Base-by-base conservation (phyloP, 2,113 vertebrate species). In the Caranx ignobilis region DNA sequence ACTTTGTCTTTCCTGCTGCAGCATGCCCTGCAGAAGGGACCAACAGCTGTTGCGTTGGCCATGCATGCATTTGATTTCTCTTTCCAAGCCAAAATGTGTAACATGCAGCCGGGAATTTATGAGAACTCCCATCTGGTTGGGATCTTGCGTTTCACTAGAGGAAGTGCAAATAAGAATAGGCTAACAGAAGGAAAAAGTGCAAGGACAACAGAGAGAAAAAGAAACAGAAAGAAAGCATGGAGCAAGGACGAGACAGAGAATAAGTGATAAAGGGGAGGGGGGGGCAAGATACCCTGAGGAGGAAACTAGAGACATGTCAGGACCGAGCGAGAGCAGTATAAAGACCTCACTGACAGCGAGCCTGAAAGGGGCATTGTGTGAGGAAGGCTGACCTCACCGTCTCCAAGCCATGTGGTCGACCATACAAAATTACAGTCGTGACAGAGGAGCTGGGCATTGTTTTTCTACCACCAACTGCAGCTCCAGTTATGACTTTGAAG, bases 191-290 rank as follows among this genome's bases (percentile, higher is more conserved):
- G 56, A 47, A 50, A 64, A 63, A 55, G 47, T 26, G 52, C 62
- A 72, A 41, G 43, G 66, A 61, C 77, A 64, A 41, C 41, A 66
- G 43, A 65, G 19, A 31, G 37, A 62, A 19, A 77, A 41, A 39
- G 9, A 62, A 37, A 86, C 95, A 96, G 0, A 94, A 52, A 47
- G 16, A 66, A 15, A 65, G 21, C 37, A 11, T 1, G 4, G 6
- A 55, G 35, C 15, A 57, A 55, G 52, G 94, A 95, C 80, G 94
- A 96, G 0, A 96, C 95, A 57, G 95, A 94, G 0, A 95, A 96
- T 91, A 12, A 64, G 45, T 32, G 43, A 62, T 11, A 31, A 55
- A 75, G 47, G 39, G 41, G 56, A 10, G 41, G 56, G 11, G 26
- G 39, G 35, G 31, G 71, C 47, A 41, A 76, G 39, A 83, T 12